Evolutionary conservation across 2,888 invertebrate species (phyloP).

Genomic region (Leistus spinibarbis): DNA sequence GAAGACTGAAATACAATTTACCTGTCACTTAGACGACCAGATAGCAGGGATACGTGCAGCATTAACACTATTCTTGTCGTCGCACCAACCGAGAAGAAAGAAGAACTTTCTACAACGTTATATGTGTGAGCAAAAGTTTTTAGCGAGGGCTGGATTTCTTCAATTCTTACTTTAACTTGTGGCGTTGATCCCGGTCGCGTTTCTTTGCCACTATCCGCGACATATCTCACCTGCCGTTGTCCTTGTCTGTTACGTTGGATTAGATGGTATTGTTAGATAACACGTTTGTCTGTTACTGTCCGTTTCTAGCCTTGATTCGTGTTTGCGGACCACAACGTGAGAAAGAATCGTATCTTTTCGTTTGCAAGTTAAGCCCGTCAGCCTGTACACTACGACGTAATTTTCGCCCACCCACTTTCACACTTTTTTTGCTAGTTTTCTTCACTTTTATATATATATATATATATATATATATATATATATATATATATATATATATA

Average conservation of each 20-base stretch:
- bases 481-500: neutral
- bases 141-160: conserved; percentile 36
- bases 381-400: conserved; percentile 23
- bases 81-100: neutral
- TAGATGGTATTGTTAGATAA: conserved; percentile 3
- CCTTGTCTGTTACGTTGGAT: neutral
- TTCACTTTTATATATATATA: neutral
- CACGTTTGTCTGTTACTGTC: neutral
- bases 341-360: conserved; percentile 36
- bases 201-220: neutral
- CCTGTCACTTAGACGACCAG: neutral
- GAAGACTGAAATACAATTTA: conserved; percentile 5
- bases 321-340: conserved; percentile 14
- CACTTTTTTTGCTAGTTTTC: neutral
- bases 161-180: conserved; percentile 40
- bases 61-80: conserved; percentile 17
- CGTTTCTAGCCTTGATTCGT: neutral
- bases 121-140: conserved; percentile 40
- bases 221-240: neutral
- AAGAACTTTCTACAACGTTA: conserved; percentile 11
- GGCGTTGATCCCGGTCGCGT: conserved; percentile 41
- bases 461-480: neutral
- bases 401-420: neutral
- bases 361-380: conserved; percentile 29
- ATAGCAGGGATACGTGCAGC: neutral